These are phyloP conservation scores for Rousettus leschenaultii DNA, from an alignment of 2,113 vertebrate species.

Conservation along the genomic window DNA sequence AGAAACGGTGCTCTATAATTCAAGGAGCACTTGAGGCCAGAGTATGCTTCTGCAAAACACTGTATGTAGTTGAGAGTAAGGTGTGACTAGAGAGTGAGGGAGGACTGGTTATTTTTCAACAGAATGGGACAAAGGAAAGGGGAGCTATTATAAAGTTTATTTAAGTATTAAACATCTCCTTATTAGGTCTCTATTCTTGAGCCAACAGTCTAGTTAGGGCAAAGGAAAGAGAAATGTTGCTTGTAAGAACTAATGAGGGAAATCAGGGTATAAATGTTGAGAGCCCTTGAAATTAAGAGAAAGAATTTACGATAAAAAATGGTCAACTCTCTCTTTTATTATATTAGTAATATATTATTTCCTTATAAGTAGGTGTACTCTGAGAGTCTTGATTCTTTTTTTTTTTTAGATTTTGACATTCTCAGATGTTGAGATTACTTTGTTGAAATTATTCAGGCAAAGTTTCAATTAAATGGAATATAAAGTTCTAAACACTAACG, in stretches of 20 bases:
- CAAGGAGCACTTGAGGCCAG: neutral
- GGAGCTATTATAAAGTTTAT: neutral
- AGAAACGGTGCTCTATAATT: neutral
- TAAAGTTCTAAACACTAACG: neutral
- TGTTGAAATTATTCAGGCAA: constrained; percentile 30
- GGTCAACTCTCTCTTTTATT: neutral
- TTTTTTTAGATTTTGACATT: neutral
- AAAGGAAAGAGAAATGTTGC: neutral
- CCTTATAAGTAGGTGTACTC: neutral
- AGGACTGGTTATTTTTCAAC: neutral
- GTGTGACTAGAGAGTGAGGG: neutral
- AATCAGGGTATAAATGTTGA: neutral
- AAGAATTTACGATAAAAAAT: neutral
- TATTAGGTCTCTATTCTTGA: neutral
- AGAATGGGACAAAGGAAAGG: neutral
- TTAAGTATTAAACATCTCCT: neutral
- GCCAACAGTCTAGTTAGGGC: neutral
- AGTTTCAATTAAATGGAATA: neutral
- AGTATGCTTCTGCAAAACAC: neutral
- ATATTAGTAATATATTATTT: neutral
- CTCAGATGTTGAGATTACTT: neutral
- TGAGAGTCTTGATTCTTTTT: neutral
- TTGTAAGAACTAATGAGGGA: neutral
- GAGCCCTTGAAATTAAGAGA: constrained; percentile 5
- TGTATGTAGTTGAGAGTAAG: neutral